phyloP scores from a whole-genome alignment of 92 coral and sea anemone genomes.

The Palythoa heliodiscus region DNA sequence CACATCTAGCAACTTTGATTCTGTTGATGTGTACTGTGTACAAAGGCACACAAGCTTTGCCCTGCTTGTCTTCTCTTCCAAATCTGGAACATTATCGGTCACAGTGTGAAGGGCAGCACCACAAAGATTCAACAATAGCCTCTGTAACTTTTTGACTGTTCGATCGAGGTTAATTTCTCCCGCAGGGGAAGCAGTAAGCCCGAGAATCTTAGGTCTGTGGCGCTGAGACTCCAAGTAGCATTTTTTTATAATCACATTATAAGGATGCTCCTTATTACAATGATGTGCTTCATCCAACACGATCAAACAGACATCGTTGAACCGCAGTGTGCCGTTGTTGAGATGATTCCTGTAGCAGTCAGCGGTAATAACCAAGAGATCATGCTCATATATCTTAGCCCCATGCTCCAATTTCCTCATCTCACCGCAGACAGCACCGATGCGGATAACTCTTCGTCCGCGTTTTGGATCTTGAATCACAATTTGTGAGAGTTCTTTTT shows the following conservation, averaged over 20 bases:
- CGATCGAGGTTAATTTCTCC: slow-evolving; percentile 82
- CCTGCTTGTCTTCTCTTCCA: slow-evolving; percentile 69
- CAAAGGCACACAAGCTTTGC: slow-evolving; percentile 67
- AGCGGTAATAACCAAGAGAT: slow-evolving; percentile 83
- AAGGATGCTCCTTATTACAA: slow-evolving; percentile 92
- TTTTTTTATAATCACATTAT: slow-evolving; percentile 87
- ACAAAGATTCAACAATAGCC: slow-evolving; percentile 74
- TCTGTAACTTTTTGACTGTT: slow-evolving; percentile 76
- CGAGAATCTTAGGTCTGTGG: slow-evolving; percentile 85
- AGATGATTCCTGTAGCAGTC: slow-evolving; percentile 89
- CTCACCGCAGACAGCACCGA: slow-evolving; percentile 93
- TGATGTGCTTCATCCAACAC: slow-evolving; percentile 89
- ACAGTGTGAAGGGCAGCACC: slow-evolving; percentile 78
- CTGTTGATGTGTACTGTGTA: slow-evolving; percentile 66
- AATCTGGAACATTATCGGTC: slow-evolving; percentile 52
- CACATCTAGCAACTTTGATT: slow-evolving; percentile 54
- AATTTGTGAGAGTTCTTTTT: slow-evolving; percentile 69
- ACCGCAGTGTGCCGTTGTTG: slow-evolving; percentile 88
- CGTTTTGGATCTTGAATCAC: slow-evolving; percentile 50
- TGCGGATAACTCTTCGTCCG: slow-evolving; percentile 63
- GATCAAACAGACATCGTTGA: slow-evolving; percentile 81
- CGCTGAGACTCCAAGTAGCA: slow-evolving; percentile 63
- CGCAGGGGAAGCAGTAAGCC: slow-evolving; percentile 88
- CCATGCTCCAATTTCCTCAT: slow-evolving; percentile 85
- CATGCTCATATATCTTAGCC: slow-evolving; percentile 85